Percentiles rank a stretch among this genome's conserved stretches.
These are phyloP conservation scores for Drosophila ercepeae DNA, from an alignment of 1,140 invertebrate species.

Conservation along the genomic window DNA sequence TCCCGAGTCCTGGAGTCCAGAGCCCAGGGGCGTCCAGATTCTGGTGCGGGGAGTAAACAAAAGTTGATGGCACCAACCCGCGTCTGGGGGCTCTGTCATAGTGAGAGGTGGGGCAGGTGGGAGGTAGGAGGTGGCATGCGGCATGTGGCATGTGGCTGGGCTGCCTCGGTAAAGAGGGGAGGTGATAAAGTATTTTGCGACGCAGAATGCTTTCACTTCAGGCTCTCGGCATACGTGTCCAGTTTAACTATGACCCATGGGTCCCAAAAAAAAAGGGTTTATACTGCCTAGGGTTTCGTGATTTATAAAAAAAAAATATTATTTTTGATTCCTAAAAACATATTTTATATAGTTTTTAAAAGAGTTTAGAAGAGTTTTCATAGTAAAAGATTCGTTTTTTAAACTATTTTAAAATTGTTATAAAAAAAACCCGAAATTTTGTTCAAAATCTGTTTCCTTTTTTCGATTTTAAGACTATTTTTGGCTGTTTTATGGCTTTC, in stretches of 20 bases:
- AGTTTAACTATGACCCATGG: conserved; percentile 1
- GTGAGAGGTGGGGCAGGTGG: too few relatives aligned
- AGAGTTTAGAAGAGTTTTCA: too few relatives aligned
- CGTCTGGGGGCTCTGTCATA: neutral
- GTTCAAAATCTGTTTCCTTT: too few relatives aligned
- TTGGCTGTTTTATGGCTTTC: too few relatives aligned
- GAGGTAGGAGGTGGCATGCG: neutral
- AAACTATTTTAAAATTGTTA: too few relatives aligned
- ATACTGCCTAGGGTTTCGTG: conserved; percentile 1
- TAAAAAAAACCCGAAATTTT: too few relatives aligned
- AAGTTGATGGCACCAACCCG: neutral
- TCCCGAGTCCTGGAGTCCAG: neutral
- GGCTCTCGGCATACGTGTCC: conserved; percentile 25
- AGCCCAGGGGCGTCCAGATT: conserved; percentile 20
- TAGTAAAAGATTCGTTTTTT: too few relatives aligned
- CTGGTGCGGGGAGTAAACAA: neutral
- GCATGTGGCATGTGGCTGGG: neutral
- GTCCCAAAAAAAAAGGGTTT: neutral
- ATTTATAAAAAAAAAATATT: too few relatives aligned
- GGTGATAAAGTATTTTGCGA: conserved; percentile 40
- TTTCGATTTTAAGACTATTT: too few relatives aligned
- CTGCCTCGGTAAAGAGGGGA: neutral
- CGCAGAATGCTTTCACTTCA: conserved; percentile 25
- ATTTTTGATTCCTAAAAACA: too few relatives aligned
- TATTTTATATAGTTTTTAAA: too few relatives aligned